Evolutionary conservation across 1,140 invertebrate species (phyloP), one percentile per base, ranked within the genome.

Genomic region (Gryllus bimaculatus): DNA sequence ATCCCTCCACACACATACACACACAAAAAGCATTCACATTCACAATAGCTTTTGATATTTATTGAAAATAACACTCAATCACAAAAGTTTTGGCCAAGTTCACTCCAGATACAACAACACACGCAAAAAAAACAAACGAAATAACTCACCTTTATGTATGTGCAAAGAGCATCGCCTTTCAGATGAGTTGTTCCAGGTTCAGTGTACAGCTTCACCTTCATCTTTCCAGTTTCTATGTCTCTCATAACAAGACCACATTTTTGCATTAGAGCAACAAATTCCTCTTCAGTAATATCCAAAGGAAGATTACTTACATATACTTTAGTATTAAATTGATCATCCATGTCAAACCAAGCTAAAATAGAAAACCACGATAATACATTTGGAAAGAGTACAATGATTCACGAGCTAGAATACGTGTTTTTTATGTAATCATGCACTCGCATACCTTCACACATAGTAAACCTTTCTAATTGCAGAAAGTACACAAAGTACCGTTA

Each of bases 241-340:
- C 93, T 91, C 88, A 96, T 95, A 20, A 99, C 90, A 26, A 99
- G 88, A n/a, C 98, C 98, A 89, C 94, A 99, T 87, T 99, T 99
- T 82, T 91, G 91, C 93, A 99, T 98, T 13, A 99, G 85, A 84
- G 96, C 93, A 10, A 94, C 89, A 87, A 97, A 94, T 84, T 96
- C 93, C 80, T 98, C 92, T 83, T 98, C 92, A 0, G 93, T 97
- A 73, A 96, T 93, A 83, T 98, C 94, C 76, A 90, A 81, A 0
- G 98, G 98, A 80, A 99, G 88, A 84, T 97, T 96, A 8, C 92
- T 93, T 3, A 99, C 96, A 89, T 99, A 99, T 2, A 99, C 96
- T 86, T 98, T 98, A 2, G 96, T 98, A 83, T 98, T 99, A 83
- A 94, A 93, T n/a, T 92, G 89, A 77, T 97, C 94, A 82, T 97